Percentiles rank a stretch among this genome's conserved stretches.
These are phyloP conservation scores for Pseudocheirus occidentalis DNA, from an alignment of 2,797 vertebrate genomes.

Conservation along the genomic window DNA sequence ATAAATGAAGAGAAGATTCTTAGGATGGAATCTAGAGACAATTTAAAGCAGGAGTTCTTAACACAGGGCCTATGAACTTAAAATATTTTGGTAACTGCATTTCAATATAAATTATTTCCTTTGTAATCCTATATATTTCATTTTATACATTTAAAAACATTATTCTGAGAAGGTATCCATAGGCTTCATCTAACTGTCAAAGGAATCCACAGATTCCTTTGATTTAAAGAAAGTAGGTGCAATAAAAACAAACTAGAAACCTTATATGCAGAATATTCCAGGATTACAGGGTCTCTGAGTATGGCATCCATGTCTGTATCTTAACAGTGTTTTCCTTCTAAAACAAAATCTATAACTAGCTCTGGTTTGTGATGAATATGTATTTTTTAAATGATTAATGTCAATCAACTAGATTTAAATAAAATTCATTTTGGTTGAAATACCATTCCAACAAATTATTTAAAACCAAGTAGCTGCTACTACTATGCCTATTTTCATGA, in stretches of 20 bases:
- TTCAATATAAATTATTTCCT: background rate
- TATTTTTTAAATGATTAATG: background rate
- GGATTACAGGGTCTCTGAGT: background rate
- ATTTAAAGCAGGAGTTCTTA: background rate
- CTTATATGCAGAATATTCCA: background rate
- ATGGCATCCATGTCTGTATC: background rate
- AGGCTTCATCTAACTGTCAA: background rate
- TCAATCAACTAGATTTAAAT: background rate
- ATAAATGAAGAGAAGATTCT: background rate
- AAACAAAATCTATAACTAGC: background rate
- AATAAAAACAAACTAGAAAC: background rate
- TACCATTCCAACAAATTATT: background rate
- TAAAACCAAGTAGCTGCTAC: constrained; percentile 30
- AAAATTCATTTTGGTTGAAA: background rate
- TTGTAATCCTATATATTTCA: background rate
- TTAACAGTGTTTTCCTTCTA: background rate
- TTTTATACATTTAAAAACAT: background rate
- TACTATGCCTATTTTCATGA: constrained; percentile 11
- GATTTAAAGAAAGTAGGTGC: background rate
- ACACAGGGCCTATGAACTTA: background rate
- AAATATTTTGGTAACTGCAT: background rate
- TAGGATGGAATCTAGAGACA: background rate
- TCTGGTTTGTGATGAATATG: background rate
- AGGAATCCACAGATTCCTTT: background rate
- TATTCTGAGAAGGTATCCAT: background rate